Percentiles rank a stretch among this genome's conserved stretches.
Evolutionary conservation across 2,113 vertebrate genomes (phyloP).

Genomic region (Colinus virginianus): DNA sequence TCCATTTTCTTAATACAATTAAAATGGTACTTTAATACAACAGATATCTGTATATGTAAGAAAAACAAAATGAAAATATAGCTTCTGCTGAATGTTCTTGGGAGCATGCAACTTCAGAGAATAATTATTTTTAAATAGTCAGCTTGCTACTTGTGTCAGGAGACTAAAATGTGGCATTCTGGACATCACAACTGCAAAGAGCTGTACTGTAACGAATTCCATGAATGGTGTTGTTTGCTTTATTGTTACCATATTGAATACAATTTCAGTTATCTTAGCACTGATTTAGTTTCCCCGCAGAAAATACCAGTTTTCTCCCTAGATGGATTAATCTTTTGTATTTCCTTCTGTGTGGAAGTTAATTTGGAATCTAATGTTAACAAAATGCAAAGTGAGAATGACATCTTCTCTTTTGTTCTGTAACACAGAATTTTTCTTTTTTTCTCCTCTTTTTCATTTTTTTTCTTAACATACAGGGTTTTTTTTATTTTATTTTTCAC

Average conservation of each 20-base stretch:
- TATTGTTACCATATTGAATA: neutral
- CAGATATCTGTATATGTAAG: rapidly evolving
- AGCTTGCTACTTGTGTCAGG: neutral
- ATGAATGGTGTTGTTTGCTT: neutral
- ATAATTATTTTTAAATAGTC: neutral
- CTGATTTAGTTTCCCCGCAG: neutral
- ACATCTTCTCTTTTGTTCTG: neutral
- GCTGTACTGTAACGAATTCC: neutral
- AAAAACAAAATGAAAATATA: neutral
- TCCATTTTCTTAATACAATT: neutral
- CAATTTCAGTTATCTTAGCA: neutral
- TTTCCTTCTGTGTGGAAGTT: neutral
- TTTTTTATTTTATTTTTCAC: constrained; percentile 28
- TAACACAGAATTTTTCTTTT: neutral
- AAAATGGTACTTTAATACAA: neutral
- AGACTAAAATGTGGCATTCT: neutral
- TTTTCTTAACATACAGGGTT: neutral
- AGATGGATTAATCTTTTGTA: neutral
- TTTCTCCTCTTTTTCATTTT: neutral
- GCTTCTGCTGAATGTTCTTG: neutral
- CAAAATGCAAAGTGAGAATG: neutral
- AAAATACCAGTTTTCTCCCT: neutral
- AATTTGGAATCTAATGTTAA: neutral
- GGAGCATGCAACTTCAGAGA: neutral
- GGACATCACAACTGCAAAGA: neutral